Base-by-base conservation (phyloP, 2,113 vertebrate genomes). In the Meleagris gallopavo region DNA sequence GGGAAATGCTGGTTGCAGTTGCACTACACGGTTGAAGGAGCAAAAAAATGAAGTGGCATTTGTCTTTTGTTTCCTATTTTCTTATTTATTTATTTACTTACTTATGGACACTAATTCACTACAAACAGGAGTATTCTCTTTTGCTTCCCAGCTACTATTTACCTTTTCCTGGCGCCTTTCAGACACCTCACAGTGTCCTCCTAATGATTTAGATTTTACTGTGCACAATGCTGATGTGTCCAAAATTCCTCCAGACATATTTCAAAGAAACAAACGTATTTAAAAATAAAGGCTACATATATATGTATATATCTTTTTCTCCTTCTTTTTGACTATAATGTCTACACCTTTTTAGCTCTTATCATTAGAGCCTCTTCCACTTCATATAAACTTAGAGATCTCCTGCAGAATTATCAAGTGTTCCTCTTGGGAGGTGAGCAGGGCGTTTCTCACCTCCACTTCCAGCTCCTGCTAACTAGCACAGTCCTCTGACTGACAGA, bases 151-250 rank as follows among this genome's bases (percentile, higher is more conserved):
- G 61, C 15, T 74, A 18, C 18, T 78, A 15, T 24, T 54, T 54
- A 61, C 6, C 50, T 89, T 93, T 55, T 72, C 5, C 60, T 71
- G 40, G 36, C 60, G 58, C 29, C 79, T 55, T 4, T 54, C 50
- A 54, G 32, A 38, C 20, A 58, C 10, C 13, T 71, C 62, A 58
- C 20, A 48, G 27, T 71, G 46, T 62, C 24, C 66, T 62, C 16
- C 52, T 67, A 45, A 58, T 66, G 8, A 74, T 67, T 27, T 85
- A 79, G 71, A 71, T 67, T 74, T 82, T 54, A 78, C 27, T 43
- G 14, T 32, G 74, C 50, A 10, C 2, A 1, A 58, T 67, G 24
- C 27, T 1, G 0, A 78, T 25, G 5, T 16, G 3, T 54, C 22
- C 30, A 61, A 66, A 84, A 81, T 78, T 74, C 17, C n/a, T 5